A percentile compares a stretch with the other conserved stretches of the same genome.
phyloP scores from a whole-genome alignment of 2,113 vertebrate genomes.

The Mobula hypostoma region DNA sequence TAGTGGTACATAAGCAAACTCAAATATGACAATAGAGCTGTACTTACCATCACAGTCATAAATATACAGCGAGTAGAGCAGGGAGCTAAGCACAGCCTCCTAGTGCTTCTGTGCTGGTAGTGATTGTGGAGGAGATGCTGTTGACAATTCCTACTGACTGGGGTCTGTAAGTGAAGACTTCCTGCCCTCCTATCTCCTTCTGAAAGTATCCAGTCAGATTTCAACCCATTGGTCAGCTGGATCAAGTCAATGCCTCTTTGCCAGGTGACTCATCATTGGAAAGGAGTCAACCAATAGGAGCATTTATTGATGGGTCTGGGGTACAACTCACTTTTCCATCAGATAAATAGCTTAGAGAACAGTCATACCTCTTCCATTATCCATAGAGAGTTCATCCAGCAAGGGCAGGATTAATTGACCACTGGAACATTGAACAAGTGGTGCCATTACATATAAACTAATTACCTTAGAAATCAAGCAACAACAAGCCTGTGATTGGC shows the following conservation, averaged over 20 bases:
- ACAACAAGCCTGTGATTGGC: neutral
- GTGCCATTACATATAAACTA: neutral
- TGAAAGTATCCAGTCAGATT: neutral
- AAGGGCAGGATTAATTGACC: neutral
- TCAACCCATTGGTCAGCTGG: neutral
- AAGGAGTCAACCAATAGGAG: neutral
- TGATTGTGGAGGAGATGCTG: too few relatives aligned
- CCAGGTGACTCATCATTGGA: neutral
- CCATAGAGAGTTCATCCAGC: neutral
- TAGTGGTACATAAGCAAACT: too few relatives aligned
- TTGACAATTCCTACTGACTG: too few relatives aligned
- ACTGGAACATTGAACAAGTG: neutral
- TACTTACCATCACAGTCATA: too few relatives aligned
- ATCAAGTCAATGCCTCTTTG: neutral
- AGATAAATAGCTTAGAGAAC: too few relatives aligned
- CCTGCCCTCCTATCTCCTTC: neutral
- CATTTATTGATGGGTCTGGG: neutral
- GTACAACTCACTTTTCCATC: neutral
- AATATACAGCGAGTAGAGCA: too few relatives aligned
- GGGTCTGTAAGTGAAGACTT: too few relatives aligned
- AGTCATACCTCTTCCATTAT: too few relatives aligned
- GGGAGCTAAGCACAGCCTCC: too few relatives aligned
- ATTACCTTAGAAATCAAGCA: conserved; percentile 16
- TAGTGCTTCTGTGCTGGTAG: too few relatives aligned
- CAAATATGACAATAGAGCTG: too few relatives aligned